These are phyloP conservation scores for Neodiprion lecontei DNA, from an alignment of 1,140 invertebrate genomes.

Conservation along the genomic window DNA sequence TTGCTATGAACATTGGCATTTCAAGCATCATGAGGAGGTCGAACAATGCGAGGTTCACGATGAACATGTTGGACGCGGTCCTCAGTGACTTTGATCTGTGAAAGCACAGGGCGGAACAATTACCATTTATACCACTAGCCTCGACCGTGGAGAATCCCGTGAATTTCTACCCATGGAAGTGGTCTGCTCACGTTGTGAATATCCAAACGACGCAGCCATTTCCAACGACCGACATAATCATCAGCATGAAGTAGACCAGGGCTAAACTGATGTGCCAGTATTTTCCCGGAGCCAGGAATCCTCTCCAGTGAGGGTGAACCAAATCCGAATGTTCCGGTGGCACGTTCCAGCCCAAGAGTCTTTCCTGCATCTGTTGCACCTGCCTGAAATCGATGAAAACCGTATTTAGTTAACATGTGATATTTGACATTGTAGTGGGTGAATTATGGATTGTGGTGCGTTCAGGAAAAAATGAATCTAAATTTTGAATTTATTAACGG, in stretches of 20 bases:
- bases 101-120: background rate
- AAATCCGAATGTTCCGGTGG: slow-evolving; percentile 72
- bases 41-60: slow-evolving; percentile 79
- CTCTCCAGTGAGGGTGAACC: slow-evolving; percentile 76
- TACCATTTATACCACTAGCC: background rate
- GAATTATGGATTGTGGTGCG: too few relatives aligned
- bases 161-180: background rate
- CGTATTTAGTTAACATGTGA: too few relatives aligned
- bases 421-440: too few relatives aligned
- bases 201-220: slow-evolving; percentile 85
- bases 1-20: slow-evolving; percentile 74
- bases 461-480: too few relatives aligned
- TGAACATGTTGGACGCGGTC: slow-evolving; percentile 81
- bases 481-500: too few relatives aligned
- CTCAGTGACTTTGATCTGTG: slow-evolving; percentile 74
- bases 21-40: slow-evolving; percentile 80
- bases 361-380: slow-evolving; percentile 49
- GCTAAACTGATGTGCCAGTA: slow-evolving; percentile 78
- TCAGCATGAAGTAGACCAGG: slow-evolving; percentile 74
- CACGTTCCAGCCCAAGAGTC: slow-evolving; percentile 72
- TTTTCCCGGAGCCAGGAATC: slow-evolving; percentile 72
- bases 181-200: slow-evolving; percentile 74
- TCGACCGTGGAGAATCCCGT: background rate
- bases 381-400: slow-evolving; percentile 23
- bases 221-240: slow-evolving; percentile 72